Conservation (phyloP, 2,113 vertebrate genomes). For the Hippopotamus amphibius region DNA sequence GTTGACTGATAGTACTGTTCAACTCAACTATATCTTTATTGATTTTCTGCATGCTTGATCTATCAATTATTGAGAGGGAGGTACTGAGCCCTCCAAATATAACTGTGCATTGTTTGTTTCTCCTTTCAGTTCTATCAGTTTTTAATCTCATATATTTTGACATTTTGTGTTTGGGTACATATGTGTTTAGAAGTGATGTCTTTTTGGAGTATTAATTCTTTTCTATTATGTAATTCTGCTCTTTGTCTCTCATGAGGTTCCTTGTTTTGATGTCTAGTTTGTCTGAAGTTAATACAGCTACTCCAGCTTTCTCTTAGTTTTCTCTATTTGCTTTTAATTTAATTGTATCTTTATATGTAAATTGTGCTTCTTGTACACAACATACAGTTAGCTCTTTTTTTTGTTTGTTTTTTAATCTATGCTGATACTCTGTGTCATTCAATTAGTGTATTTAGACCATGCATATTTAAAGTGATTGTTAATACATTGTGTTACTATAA, state of each 20-base stretch:
- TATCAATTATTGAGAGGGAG: neutral
- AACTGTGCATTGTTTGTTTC: neutral
- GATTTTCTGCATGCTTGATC: conserved; percentile 37
- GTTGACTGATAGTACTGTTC: neutral
- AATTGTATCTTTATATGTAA: neutral
- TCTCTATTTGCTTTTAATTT: neutral
- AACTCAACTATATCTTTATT: neutral
- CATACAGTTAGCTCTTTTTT: neutral
- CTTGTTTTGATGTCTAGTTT: neutral
- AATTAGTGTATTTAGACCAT: neutral
- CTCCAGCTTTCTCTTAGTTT: neutral
- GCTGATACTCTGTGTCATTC: neutral
- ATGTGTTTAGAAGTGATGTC: neutral
- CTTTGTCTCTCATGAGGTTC: neutral
- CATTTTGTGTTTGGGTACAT: neutral
- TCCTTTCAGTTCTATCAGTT: neutral
- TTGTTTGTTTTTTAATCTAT: neutral
- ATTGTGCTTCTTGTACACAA: neutral
- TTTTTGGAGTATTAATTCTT: neutral
- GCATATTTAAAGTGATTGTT: neutral
- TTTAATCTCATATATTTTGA: neutral
- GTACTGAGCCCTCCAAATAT: neutral
- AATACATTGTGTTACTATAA: neutral
- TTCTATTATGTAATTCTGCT: neutral
- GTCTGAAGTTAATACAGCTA: neutral